Base-by-base conservation (phyloP, 1,140 invertebrate genomes). In the Penaeus japonicus region DNA sequence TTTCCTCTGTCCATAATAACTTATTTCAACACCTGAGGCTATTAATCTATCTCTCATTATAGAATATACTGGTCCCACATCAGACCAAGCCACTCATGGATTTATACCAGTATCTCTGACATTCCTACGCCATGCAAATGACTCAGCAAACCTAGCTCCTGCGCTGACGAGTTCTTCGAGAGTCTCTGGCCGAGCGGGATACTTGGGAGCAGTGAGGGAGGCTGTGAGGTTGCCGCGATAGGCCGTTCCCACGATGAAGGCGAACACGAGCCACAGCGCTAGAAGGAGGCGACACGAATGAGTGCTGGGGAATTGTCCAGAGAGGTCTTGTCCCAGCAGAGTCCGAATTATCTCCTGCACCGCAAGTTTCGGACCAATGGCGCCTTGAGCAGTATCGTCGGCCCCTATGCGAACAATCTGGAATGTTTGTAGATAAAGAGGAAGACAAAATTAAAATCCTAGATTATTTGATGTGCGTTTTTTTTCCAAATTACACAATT, bases 221-320 rank as follows among this genome's bases (percentile, higher is more conserved):
- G 85, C 85, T 1, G 85, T 87, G n/a, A 87, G 85, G 78, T 87
- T 87, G n/a, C 85, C 85, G 1, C 85, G 78, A 32, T 87, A 87
- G 4, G 85, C 85, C 15, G 78, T 65, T 4, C 59, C 85, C 2
- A 87, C 18, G 78, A 87, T 82, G 78, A 87, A 87, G 79, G 78
- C 79, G 59, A 87, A 87, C 39, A 87, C 32, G 12, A 87, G 79
- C 85, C 85, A 87, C 24, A 70, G 18, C 4, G 78, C 35, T 3
- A 70, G 22, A 59, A 87, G 57, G 32, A 87, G 12, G 15, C 85
- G 55, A 30, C 32, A 54, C n/a, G 85, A 82, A 32, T 20, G 22
- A 32, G 47, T 53, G 7, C 12, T 30, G n/a, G 27, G 30, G 55
- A 80, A 47, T 1, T 39, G 35, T 18, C 55, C 30, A 12, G 55